Percentiles rank a stretch among this genome's conserved stretches.
These are phyloP conservation scores for Morbakka virulenta DNA, from an alignment of 30 jellyfish, hydroid and myxozoan genomes.

Conservation along the genomic window DNA sequence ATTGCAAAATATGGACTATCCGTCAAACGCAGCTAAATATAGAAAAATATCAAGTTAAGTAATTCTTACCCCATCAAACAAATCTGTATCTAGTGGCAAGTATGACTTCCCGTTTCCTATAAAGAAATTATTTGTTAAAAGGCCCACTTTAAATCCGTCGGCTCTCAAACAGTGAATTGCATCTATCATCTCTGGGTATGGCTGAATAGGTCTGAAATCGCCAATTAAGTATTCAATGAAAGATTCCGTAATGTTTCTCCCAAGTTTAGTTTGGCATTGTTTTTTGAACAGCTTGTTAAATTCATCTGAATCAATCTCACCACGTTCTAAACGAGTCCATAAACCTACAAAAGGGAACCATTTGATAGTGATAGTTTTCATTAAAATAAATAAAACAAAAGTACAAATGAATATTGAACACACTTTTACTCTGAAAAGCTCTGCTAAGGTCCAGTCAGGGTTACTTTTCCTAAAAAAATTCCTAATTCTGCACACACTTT, in stretches of 20 bases:
- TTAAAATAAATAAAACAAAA: not conserved
- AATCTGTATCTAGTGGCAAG: constrained; percentile 45
- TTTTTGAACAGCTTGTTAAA: constrained; percentile 40
- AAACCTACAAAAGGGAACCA: constrained; percentile 21
- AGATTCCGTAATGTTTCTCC: constrained; percentile 58
- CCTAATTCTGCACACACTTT: too few relatives aligned
- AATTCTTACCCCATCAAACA: constrained; percentile 78
- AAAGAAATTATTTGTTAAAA: constrained; percentile 70
- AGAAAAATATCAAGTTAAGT: too few relatives aligned
- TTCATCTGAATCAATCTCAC: constrained; percentile 62
- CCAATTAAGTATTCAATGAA: constrained; percentile 27
- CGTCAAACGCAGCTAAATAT: not conserved
- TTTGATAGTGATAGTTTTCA: not conserved
- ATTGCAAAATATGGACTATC: not conserved
- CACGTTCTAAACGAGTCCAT: constrained; percentile 80
- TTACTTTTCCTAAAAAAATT: too few relatives aligned
- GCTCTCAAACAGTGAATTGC: constrained; percentile 66
- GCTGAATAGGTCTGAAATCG: constrained; percentile 1
- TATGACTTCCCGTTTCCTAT: constrained; percentile 1
- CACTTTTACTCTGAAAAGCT: too few relatives aligned
- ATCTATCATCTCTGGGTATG: constrained; percentile 67
- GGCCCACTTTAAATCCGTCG: constrained; percentile 78
- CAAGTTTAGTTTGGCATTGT: constrained; percentile 28
- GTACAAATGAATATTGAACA: not conserved
- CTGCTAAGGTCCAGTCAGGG: too few relatives aligned